Evolutionary conservation across 2,797 vertebrate species (phyloP).

Genomic region (Tangara arthus): DNA sequence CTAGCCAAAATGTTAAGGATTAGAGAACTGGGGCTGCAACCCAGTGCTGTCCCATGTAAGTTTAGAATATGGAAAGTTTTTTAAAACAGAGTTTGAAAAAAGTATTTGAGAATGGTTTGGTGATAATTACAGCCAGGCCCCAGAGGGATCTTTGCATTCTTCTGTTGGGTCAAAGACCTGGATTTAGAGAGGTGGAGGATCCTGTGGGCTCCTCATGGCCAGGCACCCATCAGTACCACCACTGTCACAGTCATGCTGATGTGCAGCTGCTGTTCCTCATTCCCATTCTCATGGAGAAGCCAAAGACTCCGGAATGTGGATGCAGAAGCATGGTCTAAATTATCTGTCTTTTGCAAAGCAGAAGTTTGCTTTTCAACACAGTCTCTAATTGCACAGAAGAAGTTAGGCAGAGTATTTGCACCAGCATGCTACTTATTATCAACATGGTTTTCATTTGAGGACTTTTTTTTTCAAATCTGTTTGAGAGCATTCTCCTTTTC

Average conservation of each 20-base stretch:
- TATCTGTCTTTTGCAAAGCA: constrained; percentile 46
- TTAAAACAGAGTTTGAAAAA: neutral
- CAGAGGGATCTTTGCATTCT: neutral
- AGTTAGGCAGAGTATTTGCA: constrained; percentile 30
- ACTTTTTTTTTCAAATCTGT: neutral
- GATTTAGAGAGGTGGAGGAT: neutral
- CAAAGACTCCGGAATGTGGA: neutral
- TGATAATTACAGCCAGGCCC: neutral
- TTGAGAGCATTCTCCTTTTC: neutral
- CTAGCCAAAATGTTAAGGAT: neutral
- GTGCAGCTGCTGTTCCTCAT: neutral
- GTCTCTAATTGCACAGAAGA: constrained; percentile 25
- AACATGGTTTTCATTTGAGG: constrained; percentile 26
- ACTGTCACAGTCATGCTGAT: neutral
- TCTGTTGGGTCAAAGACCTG: neutral
- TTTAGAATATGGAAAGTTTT: neutral
- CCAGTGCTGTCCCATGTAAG: neutral
- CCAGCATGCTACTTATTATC: constrained; percentile 30
- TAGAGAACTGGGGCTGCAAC: neutral
- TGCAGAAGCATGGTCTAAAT: constrained; percentile 43
- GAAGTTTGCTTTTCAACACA: constrained; percentile 50
- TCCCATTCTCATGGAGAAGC: neutral
- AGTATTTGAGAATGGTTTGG: neutral
- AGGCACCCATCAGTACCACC: neutral
- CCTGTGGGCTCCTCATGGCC: neutral